Evolutionary conservation across 2,797 vertebrate genomes (phyloP).

Genomic region (Eremophila alpestris): DNA sequence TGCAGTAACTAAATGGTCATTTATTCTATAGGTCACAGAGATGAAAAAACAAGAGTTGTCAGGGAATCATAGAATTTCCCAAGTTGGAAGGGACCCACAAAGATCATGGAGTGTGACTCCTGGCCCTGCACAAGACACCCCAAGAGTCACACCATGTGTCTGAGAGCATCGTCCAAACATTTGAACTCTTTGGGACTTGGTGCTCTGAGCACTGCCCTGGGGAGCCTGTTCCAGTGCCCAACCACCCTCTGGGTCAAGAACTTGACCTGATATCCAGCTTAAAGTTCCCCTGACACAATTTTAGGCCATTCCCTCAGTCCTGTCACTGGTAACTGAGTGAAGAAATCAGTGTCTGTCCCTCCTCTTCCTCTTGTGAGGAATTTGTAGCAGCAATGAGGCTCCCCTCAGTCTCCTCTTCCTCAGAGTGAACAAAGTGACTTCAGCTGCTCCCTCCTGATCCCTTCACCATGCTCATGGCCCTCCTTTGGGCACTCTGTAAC

Average conservation of each 20-base stretch:
- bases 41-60: not conserved
- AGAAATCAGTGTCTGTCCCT: too few species aligned
- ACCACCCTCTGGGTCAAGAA: accelerated
- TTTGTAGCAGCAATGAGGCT: too few species aligned
- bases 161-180: not conserved
- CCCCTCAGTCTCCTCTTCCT: not conserved
- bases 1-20: not conserved
- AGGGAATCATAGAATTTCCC: not conserved
- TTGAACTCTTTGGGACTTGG: not conserved
- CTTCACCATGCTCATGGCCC: accelerated
- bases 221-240: not conserved
- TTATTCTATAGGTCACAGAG: not conserved
- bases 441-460: not conserved
- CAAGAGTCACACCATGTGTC: not conserved
- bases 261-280: not conserved
- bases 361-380: too few species aligned
- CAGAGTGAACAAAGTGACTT: not conserved
- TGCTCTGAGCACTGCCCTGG: not conserved
- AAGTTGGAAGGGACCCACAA: not conserved
- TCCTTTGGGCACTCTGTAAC: not conserved
- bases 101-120: not conserved
- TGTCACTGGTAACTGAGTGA: too few species aligned
- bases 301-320: not conserved
- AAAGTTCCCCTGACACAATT: not conserved
- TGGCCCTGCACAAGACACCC: not conserved